These are phyloP conservation scores for Sprattus sprattus DNA, from an alignment of 2,113 vertebrate genomes.

Conservation along the genomic window DNA sequence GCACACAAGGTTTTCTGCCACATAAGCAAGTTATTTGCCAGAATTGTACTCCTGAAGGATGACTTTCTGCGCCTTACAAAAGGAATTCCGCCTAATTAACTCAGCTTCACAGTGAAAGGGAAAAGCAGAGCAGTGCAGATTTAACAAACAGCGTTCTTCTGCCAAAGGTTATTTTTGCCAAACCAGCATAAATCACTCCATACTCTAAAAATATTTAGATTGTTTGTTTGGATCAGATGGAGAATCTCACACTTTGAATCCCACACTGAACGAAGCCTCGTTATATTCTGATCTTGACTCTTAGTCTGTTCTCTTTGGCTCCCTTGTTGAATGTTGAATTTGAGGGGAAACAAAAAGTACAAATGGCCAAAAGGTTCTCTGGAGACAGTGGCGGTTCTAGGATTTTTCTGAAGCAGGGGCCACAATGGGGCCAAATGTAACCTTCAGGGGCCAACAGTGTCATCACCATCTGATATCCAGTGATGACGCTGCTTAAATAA, in stretches of 20 bases:
- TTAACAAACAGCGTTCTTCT: background rate
- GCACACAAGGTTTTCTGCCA: slow-evolving; percentile 44
- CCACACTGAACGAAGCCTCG: background rate
- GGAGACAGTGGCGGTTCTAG: too few species aligned
- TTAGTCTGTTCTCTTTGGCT: background rate
- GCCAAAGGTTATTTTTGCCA: background rate
- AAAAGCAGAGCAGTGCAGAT: background rate
- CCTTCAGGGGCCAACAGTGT: too few species aligned
- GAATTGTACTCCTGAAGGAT: slow-evolving; percentile 25
- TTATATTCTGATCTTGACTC: background rate
- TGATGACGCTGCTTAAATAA: too few species aligned
- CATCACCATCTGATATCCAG: too few species aligned
- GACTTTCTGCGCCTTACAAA: slow-evolving; percentile 16
- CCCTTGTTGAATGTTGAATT: background rate
- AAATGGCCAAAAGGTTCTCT: background rate
- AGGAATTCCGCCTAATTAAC: slow-evolving; percentile 7
- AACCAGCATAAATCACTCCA: background rate
- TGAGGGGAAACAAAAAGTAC: background rate
- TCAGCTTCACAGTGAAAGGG: background rate
- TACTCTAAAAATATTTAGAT: background rate
- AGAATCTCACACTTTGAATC: background rate
- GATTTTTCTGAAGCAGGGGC: too few species aligned
- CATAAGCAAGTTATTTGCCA: slow-evolving; percentile 48
- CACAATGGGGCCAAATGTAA: too few species aligned
- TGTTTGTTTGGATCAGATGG: slow-evolving; percentile 3